Percentiles rank a stretch among this genome's conserved stretches.
Conservation (phyloP, 2,888 invertebrate genomes). For the Scaptomyza polygonia region DNA sequence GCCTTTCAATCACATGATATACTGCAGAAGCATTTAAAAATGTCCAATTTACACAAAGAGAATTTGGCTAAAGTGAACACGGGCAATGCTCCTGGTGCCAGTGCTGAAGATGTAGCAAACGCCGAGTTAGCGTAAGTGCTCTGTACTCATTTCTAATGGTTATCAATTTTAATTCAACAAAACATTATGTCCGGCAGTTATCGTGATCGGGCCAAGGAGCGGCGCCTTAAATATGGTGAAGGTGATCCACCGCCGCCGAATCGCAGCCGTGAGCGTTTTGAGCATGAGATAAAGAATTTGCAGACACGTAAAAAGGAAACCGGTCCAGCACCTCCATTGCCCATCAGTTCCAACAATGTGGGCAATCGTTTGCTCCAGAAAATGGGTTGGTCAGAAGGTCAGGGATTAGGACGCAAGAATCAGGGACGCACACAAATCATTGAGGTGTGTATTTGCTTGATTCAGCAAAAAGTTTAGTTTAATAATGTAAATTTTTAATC, state of each 20-base stretch:
- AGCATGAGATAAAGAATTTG: constrained; percentile 86
- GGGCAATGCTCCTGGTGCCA: constrained; percentile 20
- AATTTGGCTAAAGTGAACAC: constrained; percentile 86
- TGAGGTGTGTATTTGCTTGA: constrained; percentile 86
- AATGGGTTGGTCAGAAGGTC: constrained; percentile 99
- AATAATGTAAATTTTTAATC: background rate
- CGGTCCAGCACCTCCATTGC: constrained; percentile 80
- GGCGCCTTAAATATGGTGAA: constrained; percentile 96
- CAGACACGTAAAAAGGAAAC: constrained; percentile 80
- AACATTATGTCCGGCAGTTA: constrained; percentile 85
- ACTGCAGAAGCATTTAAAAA: constrained; percentile 94
- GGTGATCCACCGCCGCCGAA: constrained; percentile 90
- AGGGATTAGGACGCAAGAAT: constrained; percentile 96
- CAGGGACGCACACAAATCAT: constrained; percentile 97
- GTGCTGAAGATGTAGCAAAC: constrained; percentile 30
- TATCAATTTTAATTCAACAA: too few species aligned
- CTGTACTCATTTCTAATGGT: too few species aligned
- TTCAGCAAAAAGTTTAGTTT: background rate
- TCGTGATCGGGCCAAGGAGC: constrained; percentile 97
- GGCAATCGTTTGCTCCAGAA: constrained; percentile 97
- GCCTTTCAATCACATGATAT: constrained; percentile 96
- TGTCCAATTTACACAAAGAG: constrained; percentile 97
- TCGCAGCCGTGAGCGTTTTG: constrained; percentile 89
- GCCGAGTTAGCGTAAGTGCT: constrained; percentile 66
- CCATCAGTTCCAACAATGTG: constrained; percentile 93